phyloP scores from a whole-genome alignment of 2,797 vertebrate species.

The Pseudotriccus pelzelni region DNA sequence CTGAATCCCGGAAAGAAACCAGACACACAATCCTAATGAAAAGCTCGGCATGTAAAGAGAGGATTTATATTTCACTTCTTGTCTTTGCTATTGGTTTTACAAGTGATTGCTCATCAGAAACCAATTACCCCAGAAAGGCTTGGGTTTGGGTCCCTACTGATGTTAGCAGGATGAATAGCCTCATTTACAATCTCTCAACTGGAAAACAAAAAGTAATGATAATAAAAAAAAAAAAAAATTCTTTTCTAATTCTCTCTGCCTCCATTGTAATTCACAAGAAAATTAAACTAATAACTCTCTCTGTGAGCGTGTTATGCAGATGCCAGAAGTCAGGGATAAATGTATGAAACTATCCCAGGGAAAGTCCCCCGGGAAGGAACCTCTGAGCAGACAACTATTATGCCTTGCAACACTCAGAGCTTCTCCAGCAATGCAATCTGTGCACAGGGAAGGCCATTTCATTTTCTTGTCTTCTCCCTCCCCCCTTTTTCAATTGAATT shows the following conservation, averaged over 20 bases:
- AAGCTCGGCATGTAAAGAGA: background rate
- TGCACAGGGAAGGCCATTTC: background rate
- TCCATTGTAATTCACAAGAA: slow-evolving; percentile 65
- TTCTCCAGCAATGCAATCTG: background rate
- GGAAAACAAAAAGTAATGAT: slow-evolving; percentile 64
- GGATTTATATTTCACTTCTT: slow-evolving; percentile 53
- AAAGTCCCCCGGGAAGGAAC: slow-evolving; percentile 11
- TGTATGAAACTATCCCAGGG: slow-evolving; percentile 16
- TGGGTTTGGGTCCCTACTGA: slow-evolving; percentile 54
- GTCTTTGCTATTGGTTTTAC: slow-evolving; percentile 57
- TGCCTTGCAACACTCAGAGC: background rate
- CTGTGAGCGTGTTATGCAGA: slow-evolving; percentile 13
- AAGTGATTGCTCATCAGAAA: slow-evolving; percentile 61
- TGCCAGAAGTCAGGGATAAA: slow-evolving; percentile 50
- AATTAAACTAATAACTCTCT: slow-evolving; percentile 76
- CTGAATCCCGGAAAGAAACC: background rate
- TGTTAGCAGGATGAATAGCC: slow-evolving; percentile 60
- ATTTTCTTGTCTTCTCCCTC: background rate
- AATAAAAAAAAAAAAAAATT: background rate
- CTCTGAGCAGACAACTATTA: slow-evolving; percentile 11
- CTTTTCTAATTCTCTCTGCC: slow-evolving; percentile 49
- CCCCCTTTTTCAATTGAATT: background rate
- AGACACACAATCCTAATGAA: background rate
- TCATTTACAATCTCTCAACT: slow-evolving; percentile 68
- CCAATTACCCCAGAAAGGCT: slow-evolving; percentile 59